Percentiles rank a stretch among this genome's conserved stretches.
These are phyloP conservation scores for Sminthurides bifidus DNA, from an alignment of 1,140 invertebrate species.

Conservation along the genomic window DNA sequence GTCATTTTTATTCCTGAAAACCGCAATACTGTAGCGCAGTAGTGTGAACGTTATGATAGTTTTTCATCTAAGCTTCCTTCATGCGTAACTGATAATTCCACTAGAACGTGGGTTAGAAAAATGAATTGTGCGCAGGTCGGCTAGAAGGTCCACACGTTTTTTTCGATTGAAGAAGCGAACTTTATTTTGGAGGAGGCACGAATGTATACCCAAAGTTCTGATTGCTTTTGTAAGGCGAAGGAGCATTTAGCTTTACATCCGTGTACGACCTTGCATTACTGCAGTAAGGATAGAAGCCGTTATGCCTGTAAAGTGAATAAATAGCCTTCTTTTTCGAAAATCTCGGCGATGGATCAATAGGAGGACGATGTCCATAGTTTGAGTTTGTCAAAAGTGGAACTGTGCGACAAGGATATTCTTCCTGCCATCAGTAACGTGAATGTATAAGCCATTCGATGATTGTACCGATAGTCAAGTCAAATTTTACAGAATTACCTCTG, in stretches of 20 bases:
- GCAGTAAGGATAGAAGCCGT: slow-evolving; percentile 15
- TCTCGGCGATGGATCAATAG: slow-evolving; percentile 13
- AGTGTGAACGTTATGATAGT: no score
- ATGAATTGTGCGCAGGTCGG: no score
- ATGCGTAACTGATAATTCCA: no score
- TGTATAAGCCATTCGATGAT: not conserved
- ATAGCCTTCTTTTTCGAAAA: slow-evolving; percentile 8
- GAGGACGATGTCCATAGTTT: slow-evolving; percentile 28
- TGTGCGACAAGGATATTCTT: slow-evolving; percentile 28
- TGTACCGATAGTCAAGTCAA: not conserved
- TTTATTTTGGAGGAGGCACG: slow-evolving; percentile 20
- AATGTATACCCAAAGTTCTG: slow-evolving; percentile 27
- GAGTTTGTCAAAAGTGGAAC: slow-evolving; percentile 23
- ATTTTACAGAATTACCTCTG: slow-evolving; percentile 17
- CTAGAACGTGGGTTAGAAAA: no score
- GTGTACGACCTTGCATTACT: slow-evolving; percentile 25
- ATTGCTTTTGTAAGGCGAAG: slow-evolving; percentile 19
- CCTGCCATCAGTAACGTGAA: slow-evolving; percentile 10
- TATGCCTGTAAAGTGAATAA: slow-evolving; percentile 15
- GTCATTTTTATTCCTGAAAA: no score
- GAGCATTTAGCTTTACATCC: slow-evolving; percentile 19
- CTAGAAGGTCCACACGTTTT: no score
- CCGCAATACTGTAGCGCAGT: no score
- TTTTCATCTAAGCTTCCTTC: no score
- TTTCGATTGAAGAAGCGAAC: no score